Evolutionary conservation across 1,140 invertebrate species (phyloP).

Genomic region (Drosophila kohkoa): DNA sequence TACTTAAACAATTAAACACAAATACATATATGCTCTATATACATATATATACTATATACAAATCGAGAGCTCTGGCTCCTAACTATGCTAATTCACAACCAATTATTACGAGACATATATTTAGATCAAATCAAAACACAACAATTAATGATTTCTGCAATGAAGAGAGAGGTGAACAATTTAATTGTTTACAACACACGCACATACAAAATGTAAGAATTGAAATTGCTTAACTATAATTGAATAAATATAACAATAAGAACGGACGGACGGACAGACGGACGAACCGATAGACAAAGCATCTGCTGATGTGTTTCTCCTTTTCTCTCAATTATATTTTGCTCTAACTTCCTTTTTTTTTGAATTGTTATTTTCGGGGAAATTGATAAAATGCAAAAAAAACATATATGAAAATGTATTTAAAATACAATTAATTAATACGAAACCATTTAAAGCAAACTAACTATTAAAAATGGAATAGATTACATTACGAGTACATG

Average conservation of each 20-base stretch:
- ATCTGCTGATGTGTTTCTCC: slow-evolving; percentile 14
- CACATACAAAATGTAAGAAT: slow-evolving; percentile 28
- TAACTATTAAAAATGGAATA: slow-evolving; percentile 81
- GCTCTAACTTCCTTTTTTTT: slow-evolving; percentile 3
- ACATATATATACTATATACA: slow-evolving; percentile 13
- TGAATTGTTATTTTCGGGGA: slow-evolving; percentile 8
- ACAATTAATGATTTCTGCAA: slow-evolving; percentile 39
- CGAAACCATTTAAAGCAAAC: slow-evolving; percentile 75
- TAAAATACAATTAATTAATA: slow-evolving; percentile 73
- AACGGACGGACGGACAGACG: too few relatives aligned
- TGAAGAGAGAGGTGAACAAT: slow-evolving; percentile 37
- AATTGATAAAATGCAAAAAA: slow-evolving; percentile 45
- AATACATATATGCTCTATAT: slow-evolving; percentile 13
- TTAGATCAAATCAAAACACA: slow-evolving; percentile 44
- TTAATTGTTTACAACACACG: slow-evolving; percentile 57
- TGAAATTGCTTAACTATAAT: slow-evolving; percentile 5
- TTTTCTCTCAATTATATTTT: slow-evolving; percentile 12
- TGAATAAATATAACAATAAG: slow-evolving; percentile 17
- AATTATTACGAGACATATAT: slow-evolving; percentile 29
- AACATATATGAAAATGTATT: slow-evolving; percentile 74
- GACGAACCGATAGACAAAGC: too few relatives aligned
- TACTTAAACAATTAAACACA: slow-evolving; percentile 13
- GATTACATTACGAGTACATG: slow-evolving; percentile 50
- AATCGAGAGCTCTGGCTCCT: slow-evolving; percentile 7
- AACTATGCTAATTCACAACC: slow-evolving; percentile 46